These are phyloP conservation scores for Metacarcinus magister DNA, from an alignment of 2,888 invertebrate species.

Conservation along the genomic window DNA sequence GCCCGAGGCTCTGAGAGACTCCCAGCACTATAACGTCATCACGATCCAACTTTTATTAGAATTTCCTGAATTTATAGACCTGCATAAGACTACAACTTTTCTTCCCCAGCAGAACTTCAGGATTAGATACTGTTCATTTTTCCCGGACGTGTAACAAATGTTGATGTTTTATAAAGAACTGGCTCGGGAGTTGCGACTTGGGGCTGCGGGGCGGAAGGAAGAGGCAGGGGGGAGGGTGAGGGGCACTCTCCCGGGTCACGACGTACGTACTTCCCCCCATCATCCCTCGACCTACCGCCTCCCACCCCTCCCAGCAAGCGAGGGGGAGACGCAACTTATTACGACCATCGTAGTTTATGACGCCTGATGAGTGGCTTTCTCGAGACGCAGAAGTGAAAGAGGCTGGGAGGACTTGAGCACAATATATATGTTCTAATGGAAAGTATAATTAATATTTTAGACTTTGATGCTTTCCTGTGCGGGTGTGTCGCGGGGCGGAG, in stretches of 20 bases:
- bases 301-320: slow-evolving; percentile 10
- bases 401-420: not conserved
- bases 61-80: slow-evolving; percentile 79
- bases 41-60: slow-evolving; percentile 80
- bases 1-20: slow-evolving; percentile 66
- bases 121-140: slow-evolving; percentile 79
- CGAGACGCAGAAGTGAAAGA: slow-evolving; percentile 49
- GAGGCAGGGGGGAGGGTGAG: not conserved
- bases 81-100: slow-evolving; percentile 80
- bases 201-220: slow-evolving; percentile 38
- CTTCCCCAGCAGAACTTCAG: slow-evolving; percentile 74
- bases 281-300: not conserved
- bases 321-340: slow-evolving; percentile 51
- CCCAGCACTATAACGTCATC: slow-evolving; percentile 75
- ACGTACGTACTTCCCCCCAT: not conserved
- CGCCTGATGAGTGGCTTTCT: slow-evolving; percentile 43
- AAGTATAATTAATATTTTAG: not conserved
- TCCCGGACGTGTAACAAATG: slow-evolving; percentile 76
- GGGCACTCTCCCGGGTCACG: slow-evolving; percentile 38
- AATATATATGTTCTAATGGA: slow-evolving; percentile 4
- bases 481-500: not conserved
- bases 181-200: slow-evolving; percentile 70
- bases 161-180: slow-evolving; percentile 79
- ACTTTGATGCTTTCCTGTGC: not conserved
- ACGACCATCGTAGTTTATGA: slow-evolving; percentile 53